Evolutionary conservation across 2,888 invertebrate genomes (phyloP).

Genomic region (Melinaea menophilus): DNA sequence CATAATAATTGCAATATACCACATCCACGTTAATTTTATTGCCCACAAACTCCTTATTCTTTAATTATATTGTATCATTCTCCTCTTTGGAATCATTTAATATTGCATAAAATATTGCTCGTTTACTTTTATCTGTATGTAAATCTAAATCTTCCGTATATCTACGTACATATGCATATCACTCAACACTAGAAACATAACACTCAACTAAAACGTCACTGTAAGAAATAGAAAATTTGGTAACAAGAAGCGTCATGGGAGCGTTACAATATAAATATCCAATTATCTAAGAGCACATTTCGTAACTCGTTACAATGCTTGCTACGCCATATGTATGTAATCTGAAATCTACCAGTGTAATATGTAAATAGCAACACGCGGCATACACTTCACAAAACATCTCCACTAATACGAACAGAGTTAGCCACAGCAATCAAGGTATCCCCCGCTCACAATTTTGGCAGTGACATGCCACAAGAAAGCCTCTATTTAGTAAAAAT

Average conservation of each 20-base stretch:
- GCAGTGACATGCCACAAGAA: conserved; percentile 28
- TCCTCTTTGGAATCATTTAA: too few relatives aligned
- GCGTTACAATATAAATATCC: neutral
- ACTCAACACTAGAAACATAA: conserved; percentile 2
- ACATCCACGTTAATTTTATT: too few relatives aligned
- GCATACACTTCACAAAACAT: conserved; percentile 7
- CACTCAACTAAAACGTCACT: conserved; percentile 7
- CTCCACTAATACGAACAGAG: conserved; percentile 19
- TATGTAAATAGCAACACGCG: conserved; percentile 5
- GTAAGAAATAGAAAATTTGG: conserved; percentile 1
- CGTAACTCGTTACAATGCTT: neutral
- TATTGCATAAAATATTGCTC: too few relatives aligned
- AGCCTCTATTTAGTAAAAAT: conserved; percentile 18
- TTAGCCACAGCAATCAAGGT: conserved; percentile 26
- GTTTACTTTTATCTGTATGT: neutral
- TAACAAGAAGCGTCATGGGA: neutral
- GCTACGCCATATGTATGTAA: conserved; percentile 4
- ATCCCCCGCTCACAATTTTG: conserved; percentile 15
- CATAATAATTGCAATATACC: too few relatives aligned
- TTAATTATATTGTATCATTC: too few relatives aligned
- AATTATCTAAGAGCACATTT: neutral
- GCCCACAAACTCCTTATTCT: too few relatives aligned
- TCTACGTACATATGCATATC: neutral
- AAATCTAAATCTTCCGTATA: neutral
- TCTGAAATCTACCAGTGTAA: conserved; percentile 4